Conservation (phyloP, 1,140 invertebrate genomes). For the Cydia fagiglandana region DNA sequence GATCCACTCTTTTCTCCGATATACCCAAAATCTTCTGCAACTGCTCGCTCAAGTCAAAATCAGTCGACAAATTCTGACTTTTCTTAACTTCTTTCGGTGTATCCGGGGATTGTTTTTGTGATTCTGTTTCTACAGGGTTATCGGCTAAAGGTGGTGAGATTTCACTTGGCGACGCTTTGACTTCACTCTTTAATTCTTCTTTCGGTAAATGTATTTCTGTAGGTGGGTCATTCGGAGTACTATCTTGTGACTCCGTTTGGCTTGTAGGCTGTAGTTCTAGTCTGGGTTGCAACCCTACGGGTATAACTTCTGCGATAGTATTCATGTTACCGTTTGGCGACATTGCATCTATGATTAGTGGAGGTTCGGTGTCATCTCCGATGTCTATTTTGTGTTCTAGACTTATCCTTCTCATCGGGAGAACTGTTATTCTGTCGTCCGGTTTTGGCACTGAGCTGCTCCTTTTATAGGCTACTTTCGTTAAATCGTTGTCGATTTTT, state of each 20-base stretch:
- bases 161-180: constrained; percentile 71
- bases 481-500: constrained; percentile 70
- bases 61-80: constrained; percentile 75
- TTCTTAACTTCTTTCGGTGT: constrained; percentile 74
- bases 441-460: constrained; percentile 72
- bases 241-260: constrained; percentile 67
- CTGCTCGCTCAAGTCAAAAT: constrained; percentile 77
- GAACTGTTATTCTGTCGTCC: constrained; percentile 52
- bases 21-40: constrained; percentile 77
- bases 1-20: constrained; percentile 64
- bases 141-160: constrained; percentile 71
- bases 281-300: constrained; percentile 63
- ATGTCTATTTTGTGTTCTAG: constrained; percentile 77
- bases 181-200: constrained; percentile 56
- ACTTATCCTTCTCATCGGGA: constrained; percentile 66
- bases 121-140: constrained; percentile 53
- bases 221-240: constrained; percentile 69
- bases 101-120: constrained; percentile 69
- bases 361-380: constrained; percentile 75
- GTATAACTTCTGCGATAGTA: constrained; percentile 72
- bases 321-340: constrained; percentile 70
- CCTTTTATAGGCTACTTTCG: constrained; percentile 73
- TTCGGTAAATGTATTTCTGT: constrained; percentile 70
- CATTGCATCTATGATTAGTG: constrained; percentile 71
- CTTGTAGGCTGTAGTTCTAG: constrained; percentile 61